phyloP scores from a whole-genome alignment of 2,113 vertebrate species.

The Melozone crissalis region DNA sequence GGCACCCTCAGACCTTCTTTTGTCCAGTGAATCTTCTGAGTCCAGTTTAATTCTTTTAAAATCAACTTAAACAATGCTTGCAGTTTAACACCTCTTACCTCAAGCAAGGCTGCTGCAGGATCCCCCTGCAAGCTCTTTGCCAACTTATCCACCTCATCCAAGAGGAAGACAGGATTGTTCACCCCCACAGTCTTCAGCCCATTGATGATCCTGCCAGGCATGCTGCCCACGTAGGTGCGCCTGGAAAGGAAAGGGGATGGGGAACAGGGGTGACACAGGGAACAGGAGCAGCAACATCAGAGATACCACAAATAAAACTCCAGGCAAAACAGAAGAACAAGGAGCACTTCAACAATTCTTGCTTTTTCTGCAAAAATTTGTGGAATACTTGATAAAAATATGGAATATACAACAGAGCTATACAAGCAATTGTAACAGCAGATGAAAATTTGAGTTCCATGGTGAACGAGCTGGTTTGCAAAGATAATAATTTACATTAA shows the following conservation, averaged over 20 bases:
- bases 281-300: not conserved
- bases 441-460: not conserved
- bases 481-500: not conserved
- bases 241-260: conserved; percentile 39
- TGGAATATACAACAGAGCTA: not conserved
- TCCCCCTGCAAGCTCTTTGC: conserved; percentile 96
- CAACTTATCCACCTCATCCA: conserved; percentile 97
- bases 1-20: not conserved
- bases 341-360: not conserved
- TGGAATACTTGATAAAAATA: not conserved
- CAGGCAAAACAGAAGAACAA: not conserved
- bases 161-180: conserved; percentile 94
- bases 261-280: not conserved
- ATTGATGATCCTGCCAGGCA: conserved; percentile 97
- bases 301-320: not conserved
- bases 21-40: not conserved
- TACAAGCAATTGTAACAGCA: not conserved
- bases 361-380: not conserved
- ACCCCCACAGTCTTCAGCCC: conserved; percentile 92
- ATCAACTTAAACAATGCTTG: not conserved
- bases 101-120: conserved; percentile 92
- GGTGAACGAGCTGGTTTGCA: not conserved
- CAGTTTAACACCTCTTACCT: conserved; percentile 79
- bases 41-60: not conserved
- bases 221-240: conserved; percentile 95